Evolutionary conservation across 2,888 invertebrate genomes (phyloP), one percentile per base, ranked within the genome.

Genomic region (Bimastos eiseni): DNA sequence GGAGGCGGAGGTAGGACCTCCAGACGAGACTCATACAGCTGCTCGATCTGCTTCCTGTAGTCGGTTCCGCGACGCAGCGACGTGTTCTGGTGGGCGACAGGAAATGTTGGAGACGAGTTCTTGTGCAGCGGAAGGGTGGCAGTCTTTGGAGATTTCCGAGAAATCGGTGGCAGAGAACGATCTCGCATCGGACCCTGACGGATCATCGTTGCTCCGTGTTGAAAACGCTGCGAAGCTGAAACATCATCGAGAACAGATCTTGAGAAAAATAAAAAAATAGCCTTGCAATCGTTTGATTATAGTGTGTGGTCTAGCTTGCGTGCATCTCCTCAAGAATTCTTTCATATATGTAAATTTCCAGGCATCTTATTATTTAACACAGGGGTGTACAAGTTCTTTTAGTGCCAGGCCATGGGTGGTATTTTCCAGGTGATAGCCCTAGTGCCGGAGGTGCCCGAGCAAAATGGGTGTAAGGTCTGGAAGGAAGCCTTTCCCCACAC

Each of bases 151-250:
- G 86, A 86, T 86, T 86, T 86, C 0, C 86, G 34, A 37, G 33
- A 86, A 36, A 37, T 86, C 17, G 86, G 86, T 8, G 86, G 86
- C 34, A 86, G 17, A 21, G 86, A 86, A n/a, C 86, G 86, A 37
- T 86, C 86, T 86, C 86, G 33, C 86, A 86, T 34, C 0, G 5
- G 86, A 36, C 36, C 86, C 11, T 34, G 86, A 24, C 86, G 86
- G 36, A 37, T 86, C 21, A 33, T 86, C 6, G 86, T 37, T 1
- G 86, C 34, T 34, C 86, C 36, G 37, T n/a, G n/a, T 37, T 21
- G 36, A 17, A 86, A 34, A 86, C 86, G 86, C 86, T 86, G 86
- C 34, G 86, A 86, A 36, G 86, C 86, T 86, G n/a, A 86, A 70
- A 86, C 21, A 33, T 33, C 84, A n/a, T 17, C 4, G 17, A 70